A percentile compares a stretch with the other conserved stretches of the same genome.
phyloP scores from a whole-genome alignment of 2,888 invertebrate genomes.

The Icerya purchasi region DNA sequence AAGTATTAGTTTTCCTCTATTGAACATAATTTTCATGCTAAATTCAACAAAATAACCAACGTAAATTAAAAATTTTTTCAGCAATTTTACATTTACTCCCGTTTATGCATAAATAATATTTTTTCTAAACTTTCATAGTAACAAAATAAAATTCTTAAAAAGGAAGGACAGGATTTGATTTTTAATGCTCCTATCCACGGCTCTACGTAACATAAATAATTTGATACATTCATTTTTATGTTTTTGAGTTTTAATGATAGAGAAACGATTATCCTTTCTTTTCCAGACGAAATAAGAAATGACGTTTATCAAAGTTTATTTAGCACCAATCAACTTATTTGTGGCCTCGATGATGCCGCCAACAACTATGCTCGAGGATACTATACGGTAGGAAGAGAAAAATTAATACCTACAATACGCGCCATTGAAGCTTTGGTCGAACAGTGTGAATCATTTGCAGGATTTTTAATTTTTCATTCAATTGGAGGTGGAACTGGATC shows the following conservation, averaged over 20 bases:
- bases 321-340: constrained; percentile 17
- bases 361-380: constrained; percentile 68
- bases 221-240: not conserved
- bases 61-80: too few species aligned
- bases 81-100: too few species aligned
- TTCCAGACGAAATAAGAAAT: constrained; percentile 18
- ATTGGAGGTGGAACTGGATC: constrained; percentile 62
- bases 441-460: constrained; percentile 35
- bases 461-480: constrained; percentile 30
- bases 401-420: constrained; percentile 41
- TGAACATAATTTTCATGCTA: too few species aligned
- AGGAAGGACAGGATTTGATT: too few species aligned
- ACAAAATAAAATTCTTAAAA: too few species aligned
- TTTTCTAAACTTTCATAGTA: too few species aligned
- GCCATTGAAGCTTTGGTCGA: constrained; percentile 42
- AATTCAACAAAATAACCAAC: too few species aligned
- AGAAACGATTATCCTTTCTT: not conserved
- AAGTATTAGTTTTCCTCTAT: too few species aligned
- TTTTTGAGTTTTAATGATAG: not conserved
- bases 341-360: constrained; percentile 39
- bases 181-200: too few species aligned
- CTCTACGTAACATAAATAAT: too few species aligned
- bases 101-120: not conserved
- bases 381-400: constrained; percentile 40
- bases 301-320: constrained; percentile 17